Evolutionary conservation across 92 coral and sea anemone genomes (phyloP).

Genomic region (Palythoa grandis): DNA sequence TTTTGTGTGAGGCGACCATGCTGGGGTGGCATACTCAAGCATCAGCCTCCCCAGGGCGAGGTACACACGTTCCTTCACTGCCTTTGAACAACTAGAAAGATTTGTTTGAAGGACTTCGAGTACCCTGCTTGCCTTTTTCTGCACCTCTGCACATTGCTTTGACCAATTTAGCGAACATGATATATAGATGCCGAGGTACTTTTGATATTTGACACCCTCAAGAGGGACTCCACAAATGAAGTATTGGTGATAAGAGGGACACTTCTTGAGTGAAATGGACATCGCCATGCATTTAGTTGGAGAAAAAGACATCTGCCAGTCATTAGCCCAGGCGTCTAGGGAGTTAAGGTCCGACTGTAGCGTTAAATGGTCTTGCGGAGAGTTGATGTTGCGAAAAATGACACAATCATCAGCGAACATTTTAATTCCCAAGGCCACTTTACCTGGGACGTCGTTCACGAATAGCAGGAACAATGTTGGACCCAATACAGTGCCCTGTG

Average conservation of each 20-base stretch:
- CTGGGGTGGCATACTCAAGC: no score
- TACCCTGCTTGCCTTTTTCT: slow-evolving; percentile 47
- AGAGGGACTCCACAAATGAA: background rate
- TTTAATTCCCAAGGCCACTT: background rate
- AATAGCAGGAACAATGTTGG: slow-evolving; percentile 9
- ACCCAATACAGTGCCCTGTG: slow-evolving; percentile 9
- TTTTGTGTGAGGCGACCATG: no score
- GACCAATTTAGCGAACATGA: slow-evolving; percentile 46
- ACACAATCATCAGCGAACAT: background rate
- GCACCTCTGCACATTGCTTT: slow-evolving; percentile 26
- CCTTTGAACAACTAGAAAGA: background rate
- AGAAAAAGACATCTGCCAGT: background rate
- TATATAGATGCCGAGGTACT: slow-evolving; percentile 32
- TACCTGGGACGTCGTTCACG: slow-evolving; percentile 6
- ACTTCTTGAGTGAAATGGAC: slow-evolving; percentile 4
- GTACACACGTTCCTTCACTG: background rate
- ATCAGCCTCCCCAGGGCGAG: background rate
- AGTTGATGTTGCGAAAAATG: no score
- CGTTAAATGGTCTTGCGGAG: background rate
- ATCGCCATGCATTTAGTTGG: slow-evolving; percentile 1
- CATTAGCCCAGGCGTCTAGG: slow-evolving; percentile 10
- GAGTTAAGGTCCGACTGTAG: background rate
- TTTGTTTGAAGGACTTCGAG: slow-evolving; percentile 44
- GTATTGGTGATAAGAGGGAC: slow-evolving; percentile 8
- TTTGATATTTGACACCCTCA: slow-evolving; percentile 4